A percentile compares a stretch with the other conserved stretches of the same genome.
phyloP scores from a whole-genome alignment of 2,888 invertebrate genomes.

The Sthenelais limicola region DNA sequence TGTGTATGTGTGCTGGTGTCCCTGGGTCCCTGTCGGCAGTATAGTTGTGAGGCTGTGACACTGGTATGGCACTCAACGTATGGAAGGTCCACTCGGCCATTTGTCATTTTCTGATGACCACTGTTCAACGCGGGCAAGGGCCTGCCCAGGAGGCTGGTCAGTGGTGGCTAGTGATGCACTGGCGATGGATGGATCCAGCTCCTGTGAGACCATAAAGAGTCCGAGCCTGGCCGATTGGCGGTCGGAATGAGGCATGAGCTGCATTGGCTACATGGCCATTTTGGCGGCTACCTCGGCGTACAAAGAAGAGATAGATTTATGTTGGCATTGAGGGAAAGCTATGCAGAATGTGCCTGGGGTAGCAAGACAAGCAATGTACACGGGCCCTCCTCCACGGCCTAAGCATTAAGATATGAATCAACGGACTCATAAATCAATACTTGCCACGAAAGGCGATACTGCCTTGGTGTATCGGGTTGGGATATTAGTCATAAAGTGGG shows the following conservation, averaged over 20 bases:
- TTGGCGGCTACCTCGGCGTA: background rate
- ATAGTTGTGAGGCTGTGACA: too few species aligned
- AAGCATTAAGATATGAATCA: slow-evolving; percentile 38
- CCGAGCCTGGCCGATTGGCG: slow-evolving; percentile 2
- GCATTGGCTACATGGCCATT: slow-evolving; percentile 23
- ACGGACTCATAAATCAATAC: slow-evolving; percentile 16
- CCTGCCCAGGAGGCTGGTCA: too few species aligned
- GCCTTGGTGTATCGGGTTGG: slow-evolving; percentile 15
- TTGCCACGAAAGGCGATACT: slow-evolving; percentile 24
- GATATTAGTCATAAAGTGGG: slow-evolving; percentile 40
- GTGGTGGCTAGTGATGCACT: too few species aligned
- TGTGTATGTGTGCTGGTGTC: too few species aligned
- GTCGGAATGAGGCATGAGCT: slow-evolving; percentile 27
- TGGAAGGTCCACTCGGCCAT: too few species aligned
- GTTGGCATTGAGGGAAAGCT: background rate
- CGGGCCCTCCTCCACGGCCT: background rate
- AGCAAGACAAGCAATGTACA: background rate
- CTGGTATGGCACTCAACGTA: too few species aligned
- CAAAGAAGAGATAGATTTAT: slow-evolving; percentile 29
- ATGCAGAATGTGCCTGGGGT: background rate
- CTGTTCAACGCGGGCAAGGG: too few species aligned
- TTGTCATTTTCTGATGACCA: too few species aligned
- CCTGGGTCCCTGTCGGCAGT: too few species aligned
- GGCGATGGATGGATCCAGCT: background rate
- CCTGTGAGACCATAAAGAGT: slow-evolving; percentile 34